Percentiles rank a stretch among this genome's conserved stretches.
Conservation (phyloP, 2,113 vertebrate species). For the Trichomycterus rosablanca region DNA sequence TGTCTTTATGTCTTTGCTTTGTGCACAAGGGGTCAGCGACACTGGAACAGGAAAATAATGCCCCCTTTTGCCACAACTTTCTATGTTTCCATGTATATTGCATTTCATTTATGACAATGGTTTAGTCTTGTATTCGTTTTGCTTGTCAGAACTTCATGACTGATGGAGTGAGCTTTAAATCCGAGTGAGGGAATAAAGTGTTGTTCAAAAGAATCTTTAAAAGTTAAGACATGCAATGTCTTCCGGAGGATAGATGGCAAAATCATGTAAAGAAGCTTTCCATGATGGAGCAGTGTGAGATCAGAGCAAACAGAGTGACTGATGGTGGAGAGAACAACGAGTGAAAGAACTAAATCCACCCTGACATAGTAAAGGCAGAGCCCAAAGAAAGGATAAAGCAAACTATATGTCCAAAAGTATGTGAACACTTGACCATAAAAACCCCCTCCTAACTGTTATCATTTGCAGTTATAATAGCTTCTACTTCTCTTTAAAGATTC, state of each 20-base stretch:
- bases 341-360: slow-evolving; percentile 48
- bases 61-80: no score
- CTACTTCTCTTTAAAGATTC: no score
- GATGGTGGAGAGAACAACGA: slow-evolving; percentile 57
- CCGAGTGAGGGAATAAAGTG: slow-evolving; percentile 63
- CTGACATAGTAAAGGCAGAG: slow-evolving; percentile 39
- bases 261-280: slow-evolving; percentile 62
- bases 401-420: no score
- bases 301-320: slow-evolving; percentile 44
- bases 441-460: no score
- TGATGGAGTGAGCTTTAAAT: slow-evolving; percentile 6
- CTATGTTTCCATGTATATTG: no score
- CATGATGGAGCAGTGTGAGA: slow-evolving; percentile 50
- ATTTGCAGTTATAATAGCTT: no score
- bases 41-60: no score
- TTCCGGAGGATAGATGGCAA: slow-evolving; percentile 58
- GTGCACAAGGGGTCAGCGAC: no score
- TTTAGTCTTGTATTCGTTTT: slow-evolving; percentile 16
- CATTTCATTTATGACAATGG: neutral
- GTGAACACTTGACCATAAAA: no score
- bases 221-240: slow-evolving; percentile 18
- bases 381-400: no score
- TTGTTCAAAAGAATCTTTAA: slow-evolving; percentile 34
- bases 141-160: slow-evolving; percentile 19
- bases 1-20: no score